Evolutionary conservation across 2,888 invertebrate species (phyloP).

Genomic region (Malthinus flaveolus): DNA sequence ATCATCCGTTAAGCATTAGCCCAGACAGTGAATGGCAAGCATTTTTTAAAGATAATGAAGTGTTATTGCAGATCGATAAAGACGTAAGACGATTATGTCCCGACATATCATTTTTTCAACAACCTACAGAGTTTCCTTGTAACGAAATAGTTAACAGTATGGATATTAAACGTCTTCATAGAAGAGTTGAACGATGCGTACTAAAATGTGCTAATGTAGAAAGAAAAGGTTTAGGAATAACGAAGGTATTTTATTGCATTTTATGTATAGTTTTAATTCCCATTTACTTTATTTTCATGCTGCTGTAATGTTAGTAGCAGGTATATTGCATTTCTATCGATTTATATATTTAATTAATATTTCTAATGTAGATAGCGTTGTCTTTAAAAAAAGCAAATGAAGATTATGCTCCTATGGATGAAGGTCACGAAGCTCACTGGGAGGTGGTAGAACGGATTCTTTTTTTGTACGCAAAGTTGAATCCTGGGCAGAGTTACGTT

Average conservation of each 20-base stretch:
- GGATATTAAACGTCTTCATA: conserved; percentile 82
- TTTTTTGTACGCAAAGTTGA: conserved; percentile 96
- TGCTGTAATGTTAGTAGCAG: conserved; percentile 39
- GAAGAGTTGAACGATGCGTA: conserved; percentile 83
- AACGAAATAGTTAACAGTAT: conserved; percentile 76
- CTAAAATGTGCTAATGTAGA: conserved; percentile 87
- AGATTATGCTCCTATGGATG: conserved; percentile 82
- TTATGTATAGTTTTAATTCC: conserved; percentile 3
- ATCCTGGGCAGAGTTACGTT: conserved; percentile 95
- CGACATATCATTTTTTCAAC: conserved; percentile 97
- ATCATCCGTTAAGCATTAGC: conserved; percentile 93
- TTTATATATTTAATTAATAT: conserved; percentile 5
- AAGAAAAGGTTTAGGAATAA: conserved; percentile 83
- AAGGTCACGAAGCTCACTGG: conserved; percentile 97
- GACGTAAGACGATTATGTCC: conserved; percentile 93
- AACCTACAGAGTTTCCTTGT: conserved; percentile 90
- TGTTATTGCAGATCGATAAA: conserved; percentile 95
- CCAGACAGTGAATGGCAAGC: conserved; percentile 95
- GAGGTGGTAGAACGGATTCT: conserved; percentile 96
- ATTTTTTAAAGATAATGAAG: conserved; percentile 97
- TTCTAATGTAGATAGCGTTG: conserved; percentile 62
- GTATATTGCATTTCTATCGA: conserved; percentile 24
- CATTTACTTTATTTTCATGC: conserved; percentile 16
- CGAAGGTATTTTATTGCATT: conserved; percentile 67
- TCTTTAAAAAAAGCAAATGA: conserved; percentile 76